These are phyloP conservation scores for Tetramorium simillimum DNA, from an alignment of 1,140 invertebrate genomes.

Conservation along the genomic window DNA sequence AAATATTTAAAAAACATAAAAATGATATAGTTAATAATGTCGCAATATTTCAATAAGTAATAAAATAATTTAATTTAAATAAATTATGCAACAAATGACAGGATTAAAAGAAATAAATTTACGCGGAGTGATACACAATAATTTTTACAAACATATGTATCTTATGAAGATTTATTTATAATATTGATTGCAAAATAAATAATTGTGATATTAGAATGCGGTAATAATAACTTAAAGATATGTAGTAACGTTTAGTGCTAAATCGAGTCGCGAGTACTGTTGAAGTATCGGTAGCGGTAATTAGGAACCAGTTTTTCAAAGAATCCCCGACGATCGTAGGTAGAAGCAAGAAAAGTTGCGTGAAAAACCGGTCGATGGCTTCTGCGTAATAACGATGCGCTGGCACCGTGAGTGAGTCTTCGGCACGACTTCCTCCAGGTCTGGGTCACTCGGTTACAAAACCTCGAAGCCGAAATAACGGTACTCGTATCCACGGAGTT, in stretches of 20 bases:
- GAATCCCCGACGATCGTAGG: neutral
- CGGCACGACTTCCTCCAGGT: constrained; percentile 69
- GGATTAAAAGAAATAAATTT: neutral
- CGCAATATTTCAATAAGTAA: neutral
- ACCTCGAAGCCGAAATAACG: constrained; percentile 80
- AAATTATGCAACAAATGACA: neutral
- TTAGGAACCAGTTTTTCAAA: constrained; percentile 35
- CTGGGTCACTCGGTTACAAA: constrained; percentile 82
- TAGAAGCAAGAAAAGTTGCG: constrained; percentile 29
- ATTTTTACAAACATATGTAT: neutral
- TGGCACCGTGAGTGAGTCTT: constrained; percentile 41
- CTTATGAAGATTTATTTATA: neutral
- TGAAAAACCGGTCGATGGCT: constrained; percentile 56
- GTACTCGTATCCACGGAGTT: constrained; percentile 59
- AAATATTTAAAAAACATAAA: neutral
- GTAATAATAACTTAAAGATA: neutral
- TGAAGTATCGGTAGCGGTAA: constrained; percentile 23
- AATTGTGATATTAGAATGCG: neutral
- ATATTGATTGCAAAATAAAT: neutral
- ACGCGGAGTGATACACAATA: neutral
- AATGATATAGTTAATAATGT: neutral
- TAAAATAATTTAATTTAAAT: neutral
- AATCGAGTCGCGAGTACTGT: neutral
- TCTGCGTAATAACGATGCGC: constrained; percentile 45
- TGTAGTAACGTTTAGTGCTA: neutral